Evolutionary conservation across 1,140 invertebrate genomes (phyloP).

Genomic region (Chlorops oryzae): DNA sequence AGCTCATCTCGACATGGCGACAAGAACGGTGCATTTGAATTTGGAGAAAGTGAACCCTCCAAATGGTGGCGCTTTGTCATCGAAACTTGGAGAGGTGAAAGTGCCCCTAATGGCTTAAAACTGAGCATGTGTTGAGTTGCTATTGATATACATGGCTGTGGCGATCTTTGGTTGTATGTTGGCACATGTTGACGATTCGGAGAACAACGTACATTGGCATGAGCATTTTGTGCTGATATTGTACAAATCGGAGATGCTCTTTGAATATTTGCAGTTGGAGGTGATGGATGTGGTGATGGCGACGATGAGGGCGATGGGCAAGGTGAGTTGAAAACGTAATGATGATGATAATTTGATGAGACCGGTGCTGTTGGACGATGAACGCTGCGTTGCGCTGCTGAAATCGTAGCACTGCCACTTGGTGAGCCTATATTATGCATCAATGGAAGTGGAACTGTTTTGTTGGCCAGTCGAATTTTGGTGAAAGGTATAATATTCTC

Average conservation of each 20-base stretch:
- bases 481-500: constrained; percentile 77
- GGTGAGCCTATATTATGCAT: neutral
- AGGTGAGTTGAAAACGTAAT: constrained; percentile 42
- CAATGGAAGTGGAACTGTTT: constrained; percentile 8
- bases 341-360: constrained; percentile 24
- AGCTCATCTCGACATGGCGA: constrained; percentile 39
- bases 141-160: constrained; percentile 24
- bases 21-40: constrained; percentile 31
- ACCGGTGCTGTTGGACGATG: constrained; percentile 4
- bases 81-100: constrained; percentile 39
- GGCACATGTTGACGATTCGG: too few relatives aligned
- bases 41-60: constrained; percentile 42
- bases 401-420: constrained; percentile 21
- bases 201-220: too few relatives aligned
- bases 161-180: constrained; percentile 40
- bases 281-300: constrained; percentile 37
- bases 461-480: constrained; percentile 35
- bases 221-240: neutral
- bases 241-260: neutral
- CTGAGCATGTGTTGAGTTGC: constrained; percentile 44
- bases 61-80: constrained; percentile 34
- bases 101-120: constrained; percentile 37
- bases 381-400: constrained; percentile 23
- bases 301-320: constrained; percentile 43
- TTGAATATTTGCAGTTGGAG: constrained; percentile 30